These are phyloP conservation scores for Eurytoma adleriae DNA, from an alignment of 2,888 invertebrate species.

Conservation along the genomic window DNA sequence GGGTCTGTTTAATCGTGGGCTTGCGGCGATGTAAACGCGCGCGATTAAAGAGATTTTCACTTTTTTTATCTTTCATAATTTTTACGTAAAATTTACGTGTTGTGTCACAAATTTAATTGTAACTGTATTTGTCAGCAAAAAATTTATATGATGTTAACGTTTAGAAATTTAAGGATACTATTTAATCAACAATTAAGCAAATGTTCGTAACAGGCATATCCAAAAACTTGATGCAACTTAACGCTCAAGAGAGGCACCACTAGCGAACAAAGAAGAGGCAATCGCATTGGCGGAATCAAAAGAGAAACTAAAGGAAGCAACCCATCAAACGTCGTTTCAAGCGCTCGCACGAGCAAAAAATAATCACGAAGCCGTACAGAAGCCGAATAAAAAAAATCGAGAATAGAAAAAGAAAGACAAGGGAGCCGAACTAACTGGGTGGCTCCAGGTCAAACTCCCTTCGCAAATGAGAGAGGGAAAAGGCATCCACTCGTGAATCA, in stretches of 20 bases:
- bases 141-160: too few relatives aligned
- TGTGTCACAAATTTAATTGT: too few relatives aligned
- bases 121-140: too few relatives aligned
- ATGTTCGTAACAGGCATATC: neutral
- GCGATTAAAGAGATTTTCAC: too few relatives aligned
- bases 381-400: neutral
- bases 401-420: constrained; percentile 13
- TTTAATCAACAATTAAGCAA: too few relatives aligned
- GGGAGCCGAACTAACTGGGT: constrained; percentile 40
- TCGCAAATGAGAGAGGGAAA: neutral
- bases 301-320: constrained; percentile 4
- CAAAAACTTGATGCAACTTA: constrained; percentile 33
- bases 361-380: neutral
- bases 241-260: constrained; percentile 16
- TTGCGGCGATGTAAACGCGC: neutral
- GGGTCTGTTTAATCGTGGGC: neutral
- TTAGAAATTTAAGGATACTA: too few relatives aligned
- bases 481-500: constrained; percentile 68
- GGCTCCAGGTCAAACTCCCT: constrained; percentile 64
- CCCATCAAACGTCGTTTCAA: neutral
- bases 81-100: too few relatives aligned
- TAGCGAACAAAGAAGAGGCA: constrained; percentile 26
- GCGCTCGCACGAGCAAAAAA: neutral
- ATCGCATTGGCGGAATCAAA: constrained; percentile 52
- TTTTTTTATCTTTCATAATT: too few relatives aligned